These are phyloP conservation scores for Pelobates cultripes DNA, from an alignment of 2,797 vertebrate species.

Conservation along the genomic window DNA sequence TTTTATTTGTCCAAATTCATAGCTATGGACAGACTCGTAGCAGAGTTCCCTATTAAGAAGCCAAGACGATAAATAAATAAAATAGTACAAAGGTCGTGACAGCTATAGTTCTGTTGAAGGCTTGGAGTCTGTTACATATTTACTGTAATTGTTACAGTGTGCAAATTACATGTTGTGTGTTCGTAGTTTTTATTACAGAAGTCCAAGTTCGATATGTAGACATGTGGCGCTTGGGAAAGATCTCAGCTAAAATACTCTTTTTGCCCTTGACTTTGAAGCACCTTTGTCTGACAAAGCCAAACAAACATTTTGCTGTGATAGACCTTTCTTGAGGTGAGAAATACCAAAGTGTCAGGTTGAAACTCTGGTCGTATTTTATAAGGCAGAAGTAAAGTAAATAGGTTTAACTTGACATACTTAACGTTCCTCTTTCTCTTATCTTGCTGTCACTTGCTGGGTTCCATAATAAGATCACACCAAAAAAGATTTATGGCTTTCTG, in stretches of 20 bases:
- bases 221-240: background rate
- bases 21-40: too few relatives aligned
- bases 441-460: constrained; percentile 52
- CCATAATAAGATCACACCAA: constrained; percentile 46
- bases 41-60: too few relatives aligned
- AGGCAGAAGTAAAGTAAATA: constrained; percentile 49
- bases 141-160: too few relatives aligned
- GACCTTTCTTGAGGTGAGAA: constrained; percentile 51
- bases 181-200: background rate
- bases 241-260: background rate
- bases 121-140: too few relatives aligned
- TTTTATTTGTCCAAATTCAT: too few relatives aligned
- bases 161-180: too few relatives aligned
- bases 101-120: too few relatives aligned
- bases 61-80: too few relatives aligned
- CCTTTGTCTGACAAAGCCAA: constrained; percentile 19
- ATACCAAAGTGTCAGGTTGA: constrained; percentile 51
- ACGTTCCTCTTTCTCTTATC: constrained; percentile 50
- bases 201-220: background rate
- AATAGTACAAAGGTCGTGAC: too few relatives aligned
- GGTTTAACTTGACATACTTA: constrained; percentile 56
- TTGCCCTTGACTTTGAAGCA: constrained; percentile 37
- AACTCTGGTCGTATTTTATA: constrained; percentile 47
- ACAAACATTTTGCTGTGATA: constrained; percentile 34
- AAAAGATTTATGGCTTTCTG: constrained; percentile 51